Evolutionary conservation across 35 echinoderm and acorn worm species (phyloP), one percentile per base, ranked within the genome.

Genomic region (Lytechinus pictus): DNA sequence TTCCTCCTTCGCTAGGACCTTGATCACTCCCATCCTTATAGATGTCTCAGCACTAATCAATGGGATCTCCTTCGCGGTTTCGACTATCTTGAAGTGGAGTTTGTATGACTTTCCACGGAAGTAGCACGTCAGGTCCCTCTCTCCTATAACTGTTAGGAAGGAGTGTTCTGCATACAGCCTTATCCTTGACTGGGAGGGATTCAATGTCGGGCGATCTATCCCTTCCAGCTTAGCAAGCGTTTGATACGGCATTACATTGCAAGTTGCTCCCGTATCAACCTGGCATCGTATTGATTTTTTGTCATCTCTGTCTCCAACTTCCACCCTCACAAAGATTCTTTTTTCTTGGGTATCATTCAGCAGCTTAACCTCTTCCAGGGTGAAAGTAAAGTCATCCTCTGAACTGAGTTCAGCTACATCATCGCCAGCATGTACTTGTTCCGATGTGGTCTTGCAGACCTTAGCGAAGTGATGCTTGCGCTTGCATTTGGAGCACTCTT

Each of bases 251-350:
- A 55, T 55, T 55, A 55, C 54, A 55, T 55, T 55, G 54, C 54
- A 55, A 10, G 55, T 53, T 6, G 86, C 54, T 54, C 94, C 94
- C 9, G 94, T 87, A 88, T 95, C 94, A 10, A 95, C 86, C 87
- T 95, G 71, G 52, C 94, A 95, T 53, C 29, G 4, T 14, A 94
- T 56, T 28, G 16, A 8, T 27, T 33, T 61, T 10, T 57, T 57
- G 27, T 11, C 28, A 53, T 57, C 3, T 28, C 66, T 56, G 3
- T 58, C 24, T 61, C n/a, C 55, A 10, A 79, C 21, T 3, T 16
- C 21, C 16, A 95, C 28, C 5, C 7, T 53, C 8, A 19, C 86
- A 16, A 28, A 27, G 11, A 95, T 86, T 11, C 55, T 86, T 10
- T 89, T 87, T 4, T 16, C 54, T 55, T 95, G 52, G 8, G 52